Conservation (phyloP, 2,113 vertebrate genomes). For the Pseudorhombus dupliciocellatus region DNA sequence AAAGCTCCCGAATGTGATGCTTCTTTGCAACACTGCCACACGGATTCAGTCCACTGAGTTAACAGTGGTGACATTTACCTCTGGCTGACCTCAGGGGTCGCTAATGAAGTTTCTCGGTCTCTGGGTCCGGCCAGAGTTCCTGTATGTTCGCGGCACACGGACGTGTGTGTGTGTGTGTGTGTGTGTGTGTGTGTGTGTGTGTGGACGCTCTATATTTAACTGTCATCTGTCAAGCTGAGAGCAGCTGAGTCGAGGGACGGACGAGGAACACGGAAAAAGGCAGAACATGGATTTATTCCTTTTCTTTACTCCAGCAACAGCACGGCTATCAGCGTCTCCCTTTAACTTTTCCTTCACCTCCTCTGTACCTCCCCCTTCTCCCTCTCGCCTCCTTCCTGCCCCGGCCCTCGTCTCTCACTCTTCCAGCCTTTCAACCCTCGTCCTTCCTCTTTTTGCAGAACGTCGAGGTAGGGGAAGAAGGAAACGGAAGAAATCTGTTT, state of each 20-base stretch:
- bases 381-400: conserved; percentile 19
- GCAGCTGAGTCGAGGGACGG: too few relatives aligned
- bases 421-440: conserved; percentile 61
- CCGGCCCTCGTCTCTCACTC: conserved; percentile 38
- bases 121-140: too few relatives aligned
- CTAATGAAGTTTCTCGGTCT: too few relatives aligned
- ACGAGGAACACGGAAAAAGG: neutral
- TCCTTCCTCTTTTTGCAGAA: conserved; percentile 49
- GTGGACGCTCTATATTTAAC: too few relatives aligned
- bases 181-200: too few relatives aligned
- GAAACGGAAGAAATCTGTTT: conserved; percentile 34
- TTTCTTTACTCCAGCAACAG: neutral
- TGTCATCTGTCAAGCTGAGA: too few relatives aligned
- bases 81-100: too few relatives aligned
- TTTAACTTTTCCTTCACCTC: neutral
- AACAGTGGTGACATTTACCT: too few relatives aligned
- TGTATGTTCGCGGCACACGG: too few relatives aligned
- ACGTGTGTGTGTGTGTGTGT: too few relatives aligned
- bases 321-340: neutral
- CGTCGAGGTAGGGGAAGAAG: conserved; percentile 21
- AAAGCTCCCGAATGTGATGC: neutral
- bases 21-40: neutral
- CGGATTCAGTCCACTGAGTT: too few relatives aligned
- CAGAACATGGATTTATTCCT: too few relatives aligned
- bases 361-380: neutral